Evolutionary conservation across 2,113 vertebrate genomes (phyloP).

Genomic region (Symphodus melops): DNA sequence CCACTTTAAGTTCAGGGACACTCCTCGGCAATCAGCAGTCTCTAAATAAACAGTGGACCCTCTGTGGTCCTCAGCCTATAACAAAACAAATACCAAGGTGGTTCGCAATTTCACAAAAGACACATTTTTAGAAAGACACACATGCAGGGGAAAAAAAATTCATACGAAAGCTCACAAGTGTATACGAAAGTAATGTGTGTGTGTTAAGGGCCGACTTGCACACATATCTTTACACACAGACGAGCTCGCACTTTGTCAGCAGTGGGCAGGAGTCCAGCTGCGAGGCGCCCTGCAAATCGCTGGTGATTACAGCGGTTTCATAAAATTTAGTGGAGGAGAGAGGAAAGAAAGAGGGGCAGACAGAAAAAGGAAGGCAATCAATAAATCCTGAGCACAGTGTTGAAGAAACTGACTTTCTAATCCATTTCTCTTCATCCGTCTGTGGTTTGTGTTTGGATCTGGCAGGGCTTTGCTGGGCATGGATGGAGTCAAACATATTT

Average conservation of each 20-base stretch:
- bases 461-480: constrained; percentile 13
- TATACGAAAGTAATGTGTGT: constrained; percentile 1
- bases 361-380: constrained; percentile 68
- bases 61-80: background rate
- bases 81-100: background rate
- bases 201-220: background rate
- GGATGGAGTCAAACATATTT: constrained; percentile 54
- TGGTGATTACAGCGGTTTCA: constrained; percentile 73
- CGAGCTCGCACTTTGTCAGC: constrained; percentile 49
- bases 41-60: constrained; percentile 27
- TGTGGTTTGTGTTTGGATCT: constrained; percentile 59
- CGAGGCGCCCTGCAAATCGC: constrained; percentile 69
- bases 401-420: constrained; percentile 52
- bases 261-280: constrained; percentile 64
- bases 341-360: constrained; percentile 17
- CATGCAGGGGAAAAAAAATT: background rate
- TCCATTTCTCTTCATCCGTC: constrained; percentile 58
- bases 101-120: constrained; percentile 18
- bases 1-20: constrained; percentile 49
- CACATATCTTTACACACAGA: constrained; percentile 4
- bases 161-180: background rate
- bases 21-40: constrained; percentile 39
- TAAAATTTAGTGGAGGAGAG: constrained; percentile 61
- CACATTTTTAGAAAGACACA: constrained; percentile 5
- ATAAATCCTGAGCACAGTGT: constrained; percentile 63